Evolutionary conservation across 2,888 invertebrate genomes (phyloP), one percentile per base, ranked within the genome.

Genomic region (Phyllotreta striolata): DNA sequence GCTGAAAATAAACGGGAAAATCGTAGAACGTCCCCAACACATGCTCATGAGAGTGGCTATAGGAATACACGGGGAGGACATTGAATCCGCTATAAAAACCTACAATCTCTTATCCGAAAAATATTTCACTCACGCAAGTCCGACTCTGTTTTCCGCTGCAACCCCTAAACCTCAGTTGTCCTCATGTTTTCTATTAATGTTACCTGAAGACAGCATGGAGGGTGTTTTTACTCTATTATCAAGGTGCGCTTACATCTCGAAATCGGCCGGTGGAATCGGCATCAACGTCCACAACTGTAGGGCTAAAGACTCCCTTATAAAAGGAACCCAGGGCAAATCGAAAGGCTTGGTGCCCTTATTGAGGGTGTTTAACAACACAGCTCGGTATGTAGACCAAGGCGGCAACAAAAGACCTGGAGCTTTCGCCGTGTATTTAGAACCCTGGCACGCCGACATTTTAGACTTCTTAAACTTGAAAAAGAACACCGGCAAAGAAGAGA

Each of bases 31-130:
- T 35, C 99, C 99, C 0, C 98, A 99, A 78, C 98, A 99, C 76
- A 95, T 99, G 97, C 83, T 99, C 63, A 99, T 99, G 99, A 84
- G 99, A 74, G 98, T 98, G 0, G 84, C 98, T 2, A 91, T 99
- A 66, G 98, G 98, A 13, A 73, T 99, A 74, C 99, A 99, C 79
- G 92, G 92, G 0, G 91, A 95, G 71, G 93, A 99, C 78, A 92
- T 99, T 66, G 94, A 95, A 68, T 86, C 89, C 9, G 98, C 91
- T 9, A 94, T 99, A 70, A 93, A 96, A 83, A 98, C 98, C 0
- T 99, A 99, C 82, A 96, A 99, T 79, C 85, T 94, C 64, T 83
- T 99, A 72, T 98, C 98, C 0, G 96, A 97, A 78, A 88, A 91
- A 73, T 98, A 93, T 85, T 99, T 99, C 79, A 99, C 97, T 0